These are phyloP conservation scores for Erpetoichthys calabaricus DNA, from an alignment of 2,797 vertebrate genomes.

Conservation along the genomic window DNA sequence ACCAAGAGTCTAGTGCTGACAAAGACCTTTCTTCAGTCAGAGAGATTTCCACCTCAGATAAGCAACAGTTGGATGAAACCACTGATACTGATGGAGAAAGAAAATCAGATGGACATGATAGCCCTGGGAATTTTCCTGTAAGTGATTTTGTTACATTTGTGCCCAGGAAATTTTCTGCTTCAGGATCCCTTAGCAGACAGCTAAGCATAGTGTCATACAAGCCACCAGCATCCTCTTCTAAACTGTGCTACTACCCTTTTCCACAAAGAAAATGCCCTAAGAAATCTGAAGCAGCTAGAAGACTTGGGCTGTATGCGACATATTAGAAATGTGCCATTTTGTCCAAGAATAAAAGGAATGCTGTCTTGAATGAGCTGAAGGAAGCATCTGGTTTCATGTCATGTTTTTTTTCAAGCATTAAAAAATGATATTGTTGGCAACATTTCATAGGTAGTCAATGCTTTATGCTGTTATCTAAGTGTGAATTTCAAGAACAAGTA, in stretches of 20 bases:
- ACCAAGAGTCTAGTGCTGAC: not conserved
- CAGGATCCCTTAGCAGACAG: slow-evolving; percentile 21
- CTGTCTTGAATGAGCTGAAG: too few relatives aligned
- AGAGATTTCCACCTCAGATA: slow-evolving; percentile 9
- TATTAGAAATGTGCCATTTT: slow-evolving; percentile 27
- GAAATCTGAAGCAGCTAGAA: slow-evolving; percentile 66
- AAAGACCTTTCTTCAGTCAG: not conserved
- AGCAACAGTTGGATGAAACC: slow-evolving; percentile 9
- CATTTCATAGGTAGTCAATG: too few relatives aligned
- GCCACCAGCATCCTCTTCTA: slow-evolving; percentile 17
- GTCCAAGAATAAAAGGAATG: too few relatives aligned
- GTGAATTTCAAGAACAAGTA: too few relatives aligned
- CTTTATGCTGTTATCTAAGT: too few relatives aligned
- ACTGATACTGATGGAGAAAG: slow-evolving; percentile 4
- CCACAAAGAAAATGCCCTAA: slow-evolving; percentile 57
- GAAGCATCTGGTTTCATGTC: too few relatives aligned
- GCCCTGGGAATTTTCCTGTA: not conserved
- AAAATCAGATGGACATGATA: not conserved
- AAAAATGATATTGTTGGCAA: too few relatives aligned
- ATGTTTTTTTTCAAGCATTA: too few relatives aligned
- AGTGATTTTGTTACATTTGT: not conserved
- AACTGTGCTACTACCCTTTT: slow-evolving; percentile 56
- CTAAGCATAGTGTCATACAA: slow-evolving; percentile 19
- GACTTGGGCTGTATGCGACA: slow-evolving; percentile 67
- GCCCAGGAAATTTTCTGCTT: slow-evolving; percentile 18